Evolutionary conservation across 2,797 vertebrate species (phyloP).

Genomic region (Neostethus bicornis): DNA sequence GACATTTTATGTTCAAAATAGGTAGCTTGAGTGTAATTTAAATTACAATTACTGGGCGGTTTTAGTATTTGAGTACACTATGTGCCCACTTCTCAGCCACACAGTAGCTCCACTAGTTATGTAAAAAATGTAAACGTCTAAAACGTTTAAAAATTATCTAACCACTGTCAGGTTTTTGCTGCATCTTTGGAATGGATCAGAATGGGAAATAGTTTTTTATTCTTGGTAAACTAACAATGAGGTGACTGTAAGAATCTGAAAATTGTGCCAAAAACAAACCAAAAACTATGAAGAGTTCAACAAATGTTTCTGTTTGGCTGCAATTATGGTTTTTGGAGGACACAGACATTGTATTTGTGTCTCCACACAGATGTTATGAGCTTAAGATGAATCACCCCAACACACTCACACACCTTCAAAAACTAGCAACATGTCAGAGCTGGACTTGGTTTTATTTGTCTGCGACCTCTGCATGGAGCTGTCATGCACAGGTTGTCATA

Average conservation of each 20-base stretch:
- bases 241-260: neutral
- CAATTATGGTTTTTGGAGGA: neutral
- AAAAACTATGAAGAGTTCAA: neutral
- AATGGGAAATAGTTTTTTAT: neutral
- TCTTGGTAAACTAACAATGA: neutral
- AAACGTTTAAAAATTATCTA: neutral
- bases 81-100: neutral
- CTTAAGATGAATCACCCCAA: neutral
- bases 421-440: neutral
- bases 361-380: neutral
- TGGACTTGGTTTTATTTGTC: neutral
- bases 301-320: neutral
- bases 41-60: conserved; percentile 14
- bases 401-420: neutral
- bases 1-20: conserved; percentile 32
- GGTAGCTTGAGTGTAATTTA: neutral
- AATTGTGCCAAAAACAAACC: neutral
- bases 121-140: neutral
- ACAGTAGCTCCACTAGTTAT: neutral
- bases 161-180: neutral
- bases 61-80: neutral
- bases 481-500: too few species aligned
- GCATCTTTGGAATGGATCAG: neutral
- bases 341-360: neutral
- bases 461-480: too few species aligned